Base-by-base conservation (phyloP, 64 coral and sea anemone species). In the Astreopora myriophthalma region DNA sequence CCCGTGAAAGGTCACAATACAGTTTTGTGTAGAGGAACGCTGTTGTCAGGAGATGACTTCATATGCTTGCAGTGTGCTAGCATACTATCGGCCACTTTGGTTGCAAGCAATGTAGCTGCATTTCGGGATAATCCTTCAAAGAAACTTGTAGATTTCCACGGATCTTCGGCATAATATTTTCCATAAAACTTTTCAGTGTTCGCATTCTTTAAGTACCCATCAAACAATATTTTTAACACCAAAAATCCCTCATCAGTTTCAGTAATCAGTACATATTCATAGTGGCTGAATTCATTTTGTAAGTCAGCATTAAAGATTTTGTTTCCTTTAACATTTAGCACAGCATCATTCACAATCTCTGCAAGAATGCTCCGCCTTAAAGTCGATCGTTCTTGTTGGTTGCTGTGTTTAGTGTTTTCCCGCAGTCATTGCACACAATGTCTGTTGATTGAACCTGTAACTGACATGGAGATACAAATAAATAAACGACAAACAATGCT, bases 51-150 rank as follows among this genome's bases (percentile, higher is more conserved):
- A 24, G 60, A 64, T 19, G 60, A 24, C 60, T 64, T 64, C 60
- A 64, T 24, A 19, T 64, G 60, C 60, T 64, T 26, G 60, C 60
- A 64, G 60, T 64, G 23, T 24, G 23, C 60, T 24, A 64, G 60
- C 60, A 64, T 64, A 22, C 60, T 24, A 64, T 64, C 60, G n/a
- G 60, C 60, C 23, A 90, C 76, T 28, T 31, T 60, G 40, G 75
- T 73, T 73, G 70, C 36, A 19, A 73, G 37, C 17, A 73, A 34
- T 64, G 60, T 64, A 33, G 8, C 12, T 11, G 36, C 68, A 55
- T 87, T 87, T 69, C 66, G 71, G 35, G 84, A 87, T 10, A 87
- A n/a, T 25, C 84, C 84, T 64, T 64, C 23, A 64, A 64, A 64
- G 60, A 24, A 64, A 19, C 23, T 64, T 64, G 20, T 22, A 64